These are phyloP conservation scores for Leptarthrus brevirostris DNA, from an alignment of 2,888 invertebrate species.

Conservation along the genomic window DNA sequence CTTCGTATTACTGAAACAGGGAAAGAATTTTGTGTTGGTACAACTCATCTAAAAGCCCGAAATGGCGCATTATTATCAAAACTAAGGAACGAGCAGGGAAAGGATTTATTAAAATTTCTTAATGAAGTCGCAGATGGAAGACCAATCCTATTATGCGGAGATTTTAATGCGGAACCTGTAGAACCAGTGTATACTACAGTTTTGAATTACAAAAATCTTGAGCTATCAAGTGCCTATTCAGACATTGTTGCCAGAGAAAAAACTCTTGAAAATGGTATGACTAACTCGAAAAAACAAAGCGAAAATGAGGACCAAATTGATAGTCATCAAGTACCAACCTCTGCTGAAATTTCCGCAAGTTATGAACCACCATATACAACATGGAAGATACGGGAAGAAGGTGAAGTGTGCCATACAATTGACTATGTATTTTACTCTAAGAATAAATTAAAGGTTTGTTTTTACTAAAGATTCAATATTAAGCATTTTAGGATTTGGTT, in stretches of 20 bases:
- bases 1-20: conserved; percentile 70
- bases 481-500: not conserved
- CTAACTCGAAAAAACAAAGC: not conserved
- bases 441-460: conserved; percentile 70
- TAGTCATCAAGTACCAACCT: conserved; percentile 8
- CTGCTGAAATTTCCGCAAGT: conserved; percentile 62
- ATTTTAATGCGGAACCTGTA: conserved; percentile 80
- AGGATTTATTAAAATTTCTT: conserved; percentile 73
- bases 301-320: not conserved
- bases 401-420: conserved; percentile 78
- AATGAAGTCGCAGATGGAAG: conserved; percentile 67
- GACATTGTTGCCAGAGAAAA: conserved; percentile 60
- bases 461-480: not conserved
- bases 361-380: conserved; percentile 79
- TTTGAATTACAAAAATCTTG: conserved; percentile 65
- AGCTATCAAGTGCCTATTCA: conserved; percentile 70
- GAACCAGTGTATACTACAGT: conserved; percentile 78
- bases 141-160: conserved; percentile 77
- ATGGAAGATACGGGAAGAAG: conserved; percentile 79
- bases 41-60: conserved; percentile 81
- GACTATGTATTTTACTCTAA: conserved; percentile 79
- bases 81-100: conserved; percentile 77
- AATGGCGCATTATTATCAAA: conserved; percentile 75
- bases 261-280: not conserved
- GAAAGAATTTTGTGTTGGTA: conserved; percentile 74